A percentile compares a stretch with the other conserved stretches of the same genome.
Evolutionary conservation across 2,797 vertebrate genomes (phyloP).

Genomic region (Pristis pectinata): DNA sequence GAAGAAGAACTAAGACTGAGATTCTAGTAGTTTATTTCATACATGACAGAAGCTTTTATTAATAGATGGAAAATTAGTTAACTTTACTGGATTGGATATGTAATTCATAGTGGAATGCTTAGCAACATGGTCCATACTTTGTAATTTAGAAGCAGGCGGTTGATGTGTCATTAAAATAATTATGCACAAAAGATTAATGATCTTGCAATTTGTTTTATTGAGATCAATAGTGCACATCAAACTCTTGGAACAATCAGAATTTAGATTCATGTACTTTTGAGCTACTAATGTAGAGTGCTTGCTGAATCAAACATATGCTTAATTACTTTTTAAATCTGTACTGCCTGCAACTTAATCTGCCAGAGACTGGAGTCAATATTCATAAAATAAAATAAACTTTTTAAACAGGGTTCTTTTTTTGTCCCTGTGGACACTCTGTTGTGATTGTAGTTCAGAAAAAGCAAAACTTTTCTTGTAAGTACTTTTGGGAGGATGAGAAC

Average conservation of each 20-base stretch:
- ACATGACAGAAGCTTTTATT: background rate
- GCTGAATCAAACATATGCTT: background rate
- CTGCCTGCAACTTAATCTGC: background rate
- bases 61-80: background rate
- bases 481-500: background rate
- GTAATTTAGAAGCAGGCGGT: background rate
- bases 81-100: background rate
- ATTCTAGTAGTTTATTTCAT: background rate
- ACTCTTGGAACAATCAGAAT: conserved; percentile 11
- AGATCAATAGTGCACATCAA: background rate
- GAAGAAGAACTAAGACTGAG: background rate
- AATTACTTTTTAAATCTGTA: conserved; percentile 5
- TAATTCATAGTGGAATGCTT: background rate
- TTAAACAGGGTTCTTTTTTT: too few relatives aligned
- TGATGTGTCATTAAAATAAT: background rate
- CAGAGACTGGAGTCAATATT: background rate
- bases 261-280: background rate
- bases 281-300: background rate
- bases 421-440: background rate
- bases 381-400: conserved; percentile 7
- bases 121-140: background rate
- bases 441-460: background rate
- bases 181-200: background rate
- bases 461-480: too few relatives aligned
- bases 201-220: background rate